Conservation (phyloP, 2,113 vertebrate species). For the Pongo abelii region DNA sequence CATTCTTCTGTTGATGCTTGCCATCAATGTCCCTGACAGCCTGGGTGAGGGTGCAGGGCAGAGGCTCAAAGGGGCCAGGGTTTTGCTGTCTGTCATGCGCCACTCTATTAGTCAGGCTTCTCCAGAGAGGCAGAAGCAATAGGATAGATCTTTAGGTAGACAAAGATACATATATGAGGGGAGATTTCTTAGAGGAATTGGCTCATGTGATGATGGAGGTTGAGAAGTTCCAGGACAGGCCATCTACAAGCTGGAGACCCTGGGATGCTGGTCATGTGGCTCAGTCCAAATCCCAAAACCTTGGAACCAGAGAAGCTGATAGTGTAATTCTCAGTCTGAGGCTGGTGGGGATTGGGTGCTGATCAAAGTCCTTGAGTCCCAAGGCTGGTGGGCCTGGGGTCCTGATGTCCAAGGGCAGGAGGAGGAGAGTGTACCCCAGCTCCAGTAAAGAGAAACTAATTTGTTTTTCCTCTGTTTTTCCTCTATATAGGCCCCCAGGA, state of each 20-base stretch:
- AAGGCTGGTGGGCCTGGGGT: neutral
- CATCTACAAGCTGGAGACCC: neutral
- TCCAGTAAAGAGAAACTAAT: too few relatives aligned
- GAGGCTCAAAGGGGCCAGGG: neutral
- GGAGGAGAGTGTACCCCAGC: neutral
- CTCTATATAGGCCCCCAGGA: neutral
- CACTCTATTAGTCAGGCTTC: neutral
- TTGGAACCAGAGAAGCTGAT: neutral
- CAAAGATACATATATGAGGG: neutral
- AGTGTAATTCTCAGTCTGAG: neutral
- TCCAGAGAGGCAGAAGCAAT: neutral
- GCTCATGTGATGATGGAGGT: neutral
- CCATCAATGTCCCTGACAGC: neutral
- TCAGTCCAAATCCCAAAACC: neutral
- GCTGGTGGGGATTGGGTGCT: neutral
- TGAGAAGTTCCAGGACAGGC: neutral
- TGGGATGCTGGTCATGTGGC: neutral
- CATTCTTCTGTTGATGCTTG: neutral
- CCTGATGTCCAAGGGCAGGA: neutral
- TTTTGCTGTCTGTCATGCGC: neutral
- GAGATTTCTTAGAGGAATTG: neutral
- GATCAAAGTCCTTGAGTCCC: neutral
- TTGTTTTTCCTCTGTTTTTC: neutral
- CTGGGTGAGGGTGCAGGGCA: rapidly evolving
- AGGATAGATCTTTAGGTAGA: neutral